Conservation (phyloP, 1,140 invertebrate species). For the Propsilocerus akamusi region DNA sequence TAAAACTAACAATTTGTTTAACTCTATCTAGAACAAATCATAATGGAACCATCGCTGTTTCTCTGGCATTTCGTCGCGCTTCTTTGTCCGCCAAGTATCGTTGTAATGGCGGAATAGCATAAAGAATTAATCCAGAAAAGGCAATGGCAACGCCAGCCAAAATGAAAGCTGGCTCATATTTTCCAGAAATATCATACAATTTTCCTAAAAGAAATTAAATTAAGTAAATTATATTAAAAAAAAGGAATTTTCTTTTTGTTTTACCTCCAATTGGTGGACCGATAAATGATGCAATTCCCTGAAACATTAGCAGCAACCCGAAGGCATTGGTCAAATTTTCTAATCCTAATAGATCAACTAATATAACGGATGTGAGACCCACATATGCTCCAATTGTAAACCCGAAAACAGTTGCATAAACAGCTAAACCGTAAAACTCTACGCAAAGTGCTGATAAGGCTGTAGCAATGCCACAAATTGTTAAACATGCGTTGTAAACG, state of each 20-base stretch:
- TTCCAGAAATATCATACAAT: conserved; percentile 53
- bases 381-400: conserved; percentile 85
- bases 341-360: conserved; percentile 71
- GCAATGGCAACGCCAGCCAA: conserved; percentile 66
- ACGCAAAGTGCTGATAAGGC: conserved; percentile 50
- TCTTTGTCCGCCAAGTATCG: conserved; percentile 17
- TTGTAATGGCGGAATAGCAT: conserved; percentile 64
- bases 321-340: conserved; percentile 84
- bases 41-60: no score
- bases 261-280: conserved; percentile 79
- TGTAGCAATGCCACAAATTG: conserved; percentile 68
- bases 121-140: conserved; percentile 75
- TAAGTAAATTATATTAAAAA: conserved; percentile 5
- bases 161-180: conserved; percentile 69
- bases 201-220: conserved; percentile 35
- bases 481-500: conserved; percentile 75
- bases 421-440: conserved; percentile 43
- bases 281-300: conserved; percentile 75
- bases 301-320: conserved; percentile 76
- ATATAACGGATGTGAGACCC: conserved; percentile 75
- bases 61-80: background rate
- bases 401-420: conserved; percentile 72
- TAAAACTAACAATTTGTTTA: background rate
- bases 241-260: conserved; percentile 2
- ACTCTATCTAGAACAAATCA: background rate